phyloP scores from a whole-genome alignment of 2,888 invertebrate genomes.

The Leucophora obtusa region DNA sequence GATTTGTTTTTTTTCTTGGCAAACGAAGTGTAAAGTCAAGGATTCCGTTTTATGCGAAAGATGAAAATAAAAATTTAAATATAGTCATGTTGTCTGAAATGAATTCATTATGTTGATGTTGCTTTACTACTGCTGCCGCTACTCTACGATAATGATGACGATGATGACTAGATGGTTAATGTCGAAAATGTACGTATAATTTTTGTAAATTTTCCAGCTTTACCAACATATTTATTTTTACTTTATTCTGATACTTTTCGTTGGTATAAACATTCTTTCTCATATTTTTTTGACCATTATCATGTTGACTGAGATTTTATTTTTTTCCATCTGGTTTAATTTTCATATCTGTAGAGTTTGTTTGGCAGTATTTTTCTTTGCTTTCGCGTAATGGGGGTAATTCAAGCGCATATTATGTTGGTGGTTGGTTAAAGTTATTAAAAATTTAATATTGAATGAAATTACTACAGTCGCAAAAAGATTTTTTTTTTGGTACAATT shows the following conservation, averaged over 20 bases:
- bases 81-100: neutral
- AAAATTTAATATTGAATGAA: conserved; percentile 33
- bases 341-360: conserved; percentile 10
- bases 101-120: conserved; percentile 29
- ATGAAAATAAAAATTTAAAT: conserved; percentile 3
- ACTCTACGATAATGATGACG: neutral
- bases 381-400: conserved; percentile 43
- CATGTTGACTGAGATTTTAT: conserved; percentile 36
- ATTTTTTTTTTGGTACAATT: neutral
- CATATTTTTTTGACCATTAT: conserved; percentile 46
- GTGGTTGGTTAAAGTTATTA: conserved; percentile 47
- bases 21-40: conserved; percentile 61
- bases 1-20: conserved; percentile 50
- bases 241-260: conserved; percentile 12
- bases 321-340: conserved; percentile 30
- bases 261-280: conserved; percentile 27
- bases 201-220: conserved; percentile 11
- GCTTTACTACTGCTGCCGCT: conserved; percentile 11
- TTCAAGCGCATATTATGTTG: conserved; percentile 30
- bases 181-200: conserved; percentile 14
- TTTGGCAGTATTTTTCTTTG: neutral
- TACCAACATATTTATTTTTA: neutral
- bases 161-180: conserved; percentile 26
- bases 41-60: conserved; percentile 41
- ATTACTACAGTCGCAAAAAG: conserved; percentile 25